Conservation (phyloP, 1,140 invertebrate species). For the Listronotus bonariensis region DNA sequence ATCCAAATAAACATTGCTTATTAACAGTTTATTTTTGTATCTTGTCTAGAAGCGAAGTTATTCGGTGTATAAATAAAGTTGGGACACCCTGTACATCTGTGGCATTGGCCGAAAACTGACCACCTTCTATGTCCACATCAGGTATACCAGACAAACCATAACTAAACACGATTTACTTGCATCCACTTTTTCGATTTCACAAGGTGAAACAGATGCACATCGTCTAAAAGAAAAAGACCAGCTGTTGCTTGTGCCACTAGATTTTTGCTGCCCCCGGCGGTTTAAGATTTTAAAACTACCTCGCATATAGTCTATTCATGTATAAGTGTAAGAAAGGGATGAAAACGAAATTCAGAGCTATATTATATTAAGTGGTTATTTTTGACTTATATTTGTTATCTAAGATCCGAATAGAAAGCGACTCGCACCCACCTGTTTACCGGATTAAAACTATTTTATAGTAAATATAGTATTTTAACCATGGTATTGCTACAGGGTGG, state of each 20-base stretch:
- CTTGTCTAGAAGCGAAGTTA: too few relatives aligned
- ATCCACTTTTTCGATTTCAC: conserved; percentile 4
- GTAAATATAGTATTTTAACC: too few relatives aligned
- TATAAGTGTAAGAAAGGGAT: not conserved
- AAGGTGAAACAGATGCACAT: conserved; percentile 18
- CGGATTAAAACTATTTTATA: too few relatives aligned
- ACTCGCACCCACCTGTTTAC: too few relatives aligned
- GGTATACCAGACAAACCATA: not conserved
- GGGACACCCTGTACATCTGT: too few relatives aligned
- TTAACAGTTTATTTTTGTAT: too few relatives aligned
- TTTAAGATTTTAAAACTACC: conserved; percentile 6
- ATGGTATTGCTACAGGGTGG: too few relatives aligned
- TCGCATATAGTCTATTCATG: not conserved
- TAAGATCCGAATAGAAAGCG: too few relatives aligned
- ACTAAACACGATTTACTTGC: not conserved
- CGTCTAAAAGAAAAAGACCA: conserved; percentile 17
- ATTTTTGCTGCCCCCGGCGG: conserved; percentile 10
- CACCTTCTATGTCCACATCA: not conserved
- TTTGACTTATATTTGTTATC: too few relatives aligned
- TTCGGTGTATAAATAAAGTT: too few relatives aligned
- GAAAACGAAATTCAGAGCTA: not conserved
- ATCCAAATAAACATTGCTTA: too few relatives aligned
- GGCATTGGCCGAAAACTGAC: too few relatives aligned
- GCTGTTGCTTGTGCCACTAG: conserved; percentile 23
- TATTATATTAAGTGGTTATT: conserved; percentile 3